Conservation (phyloP, 2,797 vertebrate genomes). For the Cyprinodon diabolis region DNA sequence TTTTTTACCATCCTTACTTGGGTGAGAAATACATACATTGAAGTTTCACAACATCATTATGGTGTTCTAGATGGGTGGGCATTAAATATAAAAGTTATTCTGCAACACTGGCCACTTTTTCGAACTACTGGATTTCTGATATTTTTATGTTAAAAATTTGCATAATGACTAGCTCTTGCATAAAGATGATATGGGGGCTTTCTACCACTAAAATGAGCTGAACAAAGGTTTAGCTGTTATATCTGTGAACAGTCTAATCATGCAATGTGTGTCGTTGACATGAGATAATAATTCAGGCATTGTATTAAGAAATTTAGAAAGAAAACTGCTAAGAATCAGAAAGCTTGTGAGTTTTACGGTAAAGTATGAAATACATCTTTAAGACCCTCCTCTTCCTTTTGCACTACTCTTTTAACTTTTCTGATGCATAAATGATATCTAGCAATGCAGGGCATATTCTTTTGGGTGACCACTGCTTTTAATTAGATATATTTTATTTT, state of each 20-base stretch:
- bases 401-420: not conserved
- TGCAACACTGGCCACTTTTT: not conserved
- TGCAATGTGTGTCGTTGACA: slow-evolving; percentile 9
- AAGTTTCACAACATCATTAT: too few species aligned
- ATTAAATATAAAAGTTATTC: too few species aligned
- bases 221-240: slow-evolving; percentile 31
- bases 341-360: slow-evolving; percentile 13
- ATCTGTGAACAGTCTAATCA: slow-evolving; percentile 4
- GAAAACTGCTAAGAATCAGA: slow-evolving; percentile 22
- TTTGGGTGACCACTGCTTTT: slow-evolving; percentile 4
- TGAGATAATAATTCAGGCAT: slow-evolving; percentile 1
- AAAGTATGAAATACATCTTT: slow-evolving; percentile 15
- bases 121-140: slow-evolving; percentile 7
- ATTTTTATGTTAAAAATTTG: slow-evolving; percentile 2
- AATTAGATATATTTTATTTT: not conserved
- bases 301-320: slow-evolving; percentile 25
- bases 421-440: slow-evolving; percentile 6
- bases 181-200: slow-evolving; percentile 12
- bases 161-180: not conserved
- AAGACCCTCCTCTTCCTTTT: not conserved
- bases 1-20: too few species aligned
- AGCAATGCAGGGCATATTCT: slow-evolving; percentile 4
- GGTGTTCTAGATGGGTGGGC: too few species aligned
- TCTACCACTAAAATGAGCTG: slow-evolving; percentile 10
- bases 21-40: too few species aligned